Base-by-base conservation (phyloP, 2,888 invertebrate genomes). In the Eucera pruinosa region DNA sequence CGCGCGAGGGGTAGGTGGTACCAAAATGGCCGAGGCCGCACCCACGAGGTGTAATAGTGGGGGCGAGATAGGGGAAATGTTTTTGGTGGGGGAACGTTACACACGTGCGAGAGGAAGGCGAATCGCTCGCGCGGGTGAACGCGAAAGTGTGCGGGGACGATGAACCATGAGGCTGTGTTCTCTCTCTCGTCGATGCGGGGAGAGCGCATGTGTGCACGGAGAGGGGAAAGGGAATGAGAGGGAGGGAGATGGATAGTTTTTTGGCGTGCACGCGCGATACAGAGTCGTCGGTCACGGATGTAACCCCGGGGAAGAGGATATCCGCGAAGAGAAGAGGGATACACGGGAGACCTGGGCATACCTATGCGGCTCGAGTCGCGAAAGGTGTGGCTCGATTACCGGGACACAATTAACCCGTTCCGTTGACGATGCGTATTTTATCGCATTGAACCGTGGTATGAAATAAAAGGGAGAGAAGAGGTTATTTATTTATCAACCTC, bases 21-120 rank as follows among this genome's bases (percentile, higher is more conserved):
- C 91, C 90, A 91, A 91, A 88, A 91, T 91, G 91, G 91, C 91
- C 89, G 87, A 86, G 72, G 86, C 82, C 85, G 87, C 89, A 87
- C 87, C 91, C 88, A 87, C 82, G 55, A 33, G 5, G 18, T 15
- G 0, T 0, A 66, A n/a, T n/a, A 72, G 90, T 89, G 89, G 90
- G 90, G 73, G 86, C 86, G 84, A 71, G 52, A 65, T 62, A 90
- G 91, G 91, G 89, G 91, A 89, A 86, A 47, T 33, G 3, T 5
- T 33, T 18, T 60, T 54, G 83, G 81, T 83, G 86, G 87, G 89
- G 82, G 85, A 68, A n/a, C n/a, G n/a, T 73, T 67, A 70, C 70
- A 80, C 75, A 73, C 77, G 78, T 58, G 64, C 25, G 65, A 39
- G 71, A 57, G 57, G 33, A 3, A 33, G 36, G 2, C 5, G 36